phyloP scores from a whole-genome alignment of 1,140 invertebrate species.

The Arctopsyche grandis region DNA sequence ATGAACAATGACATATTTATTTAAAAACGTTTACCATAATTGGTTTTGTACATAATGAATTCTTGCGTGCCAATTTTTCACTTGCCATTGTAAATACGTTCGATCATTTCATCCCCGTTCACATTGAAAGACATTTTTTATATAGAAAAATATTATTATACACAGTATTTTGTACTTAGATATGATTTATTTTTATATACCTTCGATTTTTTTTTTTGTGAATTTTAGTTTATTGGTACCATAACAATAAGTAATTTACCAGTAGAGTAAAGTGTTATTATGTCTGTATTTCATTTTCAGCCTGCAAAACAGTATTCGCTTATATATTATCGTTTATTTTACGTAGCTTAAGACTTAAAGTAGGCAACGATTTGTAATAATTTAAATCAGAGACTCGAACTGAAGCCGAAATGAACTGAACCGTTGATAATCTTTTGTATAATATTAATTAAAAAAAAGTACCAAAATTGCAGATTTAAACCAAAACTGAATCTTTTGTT shows the following conservation, averaged over 20 bases:
- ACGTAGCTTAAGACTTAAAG: too few species aligned
- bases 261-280: constrained; percentile 49
- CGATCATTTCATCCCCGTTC: constrained; percentile 24
- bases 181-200: neutral
- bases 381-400: neutral
- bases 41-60: constrained; percentile 53
- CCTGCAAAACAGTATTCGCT: constrained; percentile 51
- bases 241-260: constrained; percentile 53
- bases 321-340: constrained; percentile 1
- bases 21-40: constrained; percentile 42
- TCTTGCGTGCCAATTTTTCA: constrained; percentile 53
- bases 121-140: neutral
- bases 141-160: too few species aligned
- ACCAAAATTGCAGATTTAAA: neutral
- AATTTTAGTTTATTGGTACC: constrained; percentile 41
- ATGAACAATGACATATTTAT: constrained; percentile 46
- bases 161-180: too few species aligned
- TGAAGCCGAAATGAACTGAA: neutral
- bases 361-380: neutral
- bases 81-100: constrained; percentile 52
- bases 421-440: neutral
- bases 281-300: constrained; percentile 46
- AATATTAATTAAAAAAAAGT: neutral
- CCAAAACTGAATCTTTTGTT: too few species aligned
- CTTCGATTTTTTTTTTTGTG: neutral